A percentile compares a stretch with the other conserved stretches of the same genome.
Conservation (phyloP, 2,113 vertebrate species). For the Hassar affinis region DNA sequence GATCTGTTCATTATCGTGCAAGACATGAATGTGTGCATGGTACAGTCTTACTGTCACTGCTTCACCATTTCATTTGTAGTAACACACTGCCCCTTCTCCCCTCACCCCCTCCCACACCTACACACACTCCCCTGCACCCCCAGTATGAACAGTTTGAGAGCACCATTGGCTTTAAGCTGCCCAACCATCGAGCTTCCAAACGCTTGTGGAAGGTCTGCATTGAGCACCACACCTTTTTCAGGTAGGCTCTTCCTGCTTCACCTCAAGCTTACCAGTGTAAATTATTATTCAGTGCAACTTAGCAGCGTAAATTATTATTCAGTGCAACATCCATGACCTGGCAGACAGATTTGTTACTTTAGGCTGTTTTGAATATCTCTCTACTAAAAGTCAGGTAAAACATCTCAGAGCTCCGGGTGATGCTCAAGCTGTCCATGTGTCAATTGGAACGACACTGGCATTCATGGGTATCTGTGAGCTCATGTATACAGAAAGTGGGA, state of each 20-base stretch:
- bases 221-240: conserved; percentile 99
- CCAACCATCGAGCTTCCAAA: conserved; percentile 97
- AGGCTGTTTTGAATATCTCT: neutral
- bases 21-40: neutral
- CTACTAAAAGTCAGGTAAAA: conserved; percentile 6
- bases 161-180: conserved; percentile 99
- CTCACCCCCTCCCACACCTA: conserved; percentile 39
- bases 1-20: neutral
- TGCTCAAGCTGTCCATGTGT: no score
- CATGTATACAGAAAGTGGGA: no score
- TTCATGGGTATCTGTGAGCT: no score
- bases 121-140: conserved; percentile 53
- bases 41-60: conserved; percentile 54
- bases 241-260: conserved; percentile 70
- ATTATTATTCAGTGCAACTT: conserved; percentile 16
- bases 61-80: conserved; percentile 45
- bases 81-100: conserved; percentile 42
- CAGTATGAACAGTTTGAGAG: conserved; percentile 99
- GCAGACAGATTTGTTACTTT: neutral
- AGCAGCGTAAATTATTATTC: conserved; percentile 18
- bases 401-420: neutral
- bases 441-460: no score
- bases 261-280: neutral
- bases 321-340: neutral
- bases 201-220: conserved; percentile 99